Evolutionary conservation across 2,797 vertebrate species (phyloP).

Genomic region (Sebastes miniatus): DNA sequence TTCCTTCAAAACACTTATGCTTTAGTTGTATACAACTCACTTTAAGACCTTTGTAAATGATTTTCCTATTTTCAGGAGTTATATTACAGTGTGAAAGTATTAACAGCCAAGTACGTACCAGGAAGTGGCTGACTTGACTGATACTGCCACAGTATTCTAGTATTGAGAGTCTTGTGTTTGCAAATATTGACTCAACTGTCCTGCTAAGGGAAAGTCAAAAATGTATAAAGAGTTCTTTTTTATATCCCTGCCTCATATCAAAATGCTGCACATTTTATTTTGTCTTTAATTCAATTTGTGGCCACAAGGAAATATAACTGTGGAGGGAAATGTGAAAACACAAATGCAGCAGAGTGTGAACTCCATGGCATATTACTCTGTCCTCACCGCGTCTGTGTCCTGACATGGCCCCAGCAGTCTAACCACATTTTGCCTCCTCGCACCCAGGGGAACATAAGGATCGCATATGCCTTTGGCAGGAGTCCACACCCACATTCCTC

Average conservation of each 20-base stretch:
- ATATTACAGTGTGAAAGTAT: not conserved
- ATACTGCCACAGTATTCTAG: not conserved
- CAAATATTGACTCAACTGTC: constrained; percentile 28
- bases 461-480: constrained; percentile 81
- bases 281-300: constrained; percentile 4
- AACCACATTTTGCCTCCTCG: constrained; percentile 60
- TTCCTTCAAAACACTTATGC: not conserved
- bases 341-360: constrained; percentile 42
- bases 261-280: not conserved
- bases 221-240: not conserved
- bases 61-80: not conserved
- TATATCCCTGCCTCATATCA: not conserved
- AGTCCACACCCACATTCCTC: constrained; percentile 80
- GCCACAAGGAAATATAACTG: constrained; percentile 22
- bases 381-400: constrained; percentile 71
- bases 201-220: not conserved
- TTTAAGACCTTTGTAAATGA: not conserved
- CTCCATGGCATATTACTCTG: constrained; percentile 19
- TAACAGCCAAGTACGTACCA: not conserved
- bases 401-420: constrained; percentile 67
- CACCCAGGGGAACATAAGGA: constrained; percentile 77
- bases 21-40: not conserved
- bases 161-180: constrained; percentile 17
- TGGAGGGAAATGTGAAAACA: not conserved
- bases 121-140: constrained; percentile 8